Conservation (phyloP, 2,113 vertebrate genomes). For the Seriola rivoliana region DNA sequence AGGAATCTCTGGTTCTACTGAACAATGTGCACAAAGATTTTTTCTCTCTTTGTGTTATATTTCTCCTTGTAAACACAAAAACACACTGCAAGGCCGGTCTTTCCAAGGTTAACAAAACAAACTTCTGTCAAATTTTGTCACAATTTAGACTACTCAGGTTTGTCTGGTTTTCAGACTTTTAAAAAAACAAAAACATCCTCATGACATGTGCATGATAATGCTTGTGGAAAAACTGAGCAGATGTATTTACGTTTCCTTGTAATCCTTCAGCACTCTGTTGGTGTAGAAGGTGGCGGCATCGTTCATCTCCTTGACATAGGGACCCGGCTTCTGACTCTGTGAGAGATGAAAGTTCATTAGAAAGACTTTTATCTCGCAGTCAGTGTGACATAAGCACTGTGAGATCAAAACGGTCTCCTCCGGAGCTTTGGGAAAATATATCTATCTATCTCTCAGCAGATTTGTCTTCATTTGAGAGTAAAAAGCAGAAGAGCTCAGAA, state of each 20-base stretch:
- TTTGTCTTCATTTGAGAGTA: slow-evolving; percentile 20
- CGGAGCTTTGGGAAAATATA: background rate
- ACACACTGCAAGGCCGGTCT: too few relatives aligned
- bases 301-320: slow-evolving; percentile 99
- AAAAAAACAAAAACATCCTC: background rate
- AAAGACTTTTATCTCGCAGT: background rate
- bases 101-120: too few relatives aligned
- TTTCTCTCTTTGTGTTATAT: too few relatives aligned
- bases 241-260: slow-evolving; percentile 92
- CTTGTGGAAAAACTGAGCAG: background rate
- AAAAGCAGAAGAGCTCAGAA: background rate
- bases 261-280: slow-evolving; percentile 98
- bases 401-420: slow-evolving; percentile 7
- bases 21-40: too few relatives aligned
- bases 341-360: slow-evolving; percentile 35
- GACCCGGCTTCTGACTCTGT: slow-evolving; percentile 95
- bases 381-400: slow-evolving; percentile 24
- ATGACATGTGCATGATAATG: background rate
- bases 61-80: too few relatives aligned
- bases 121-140: too few relatives aligned
- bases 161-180: too few relatives aligned
- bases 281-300: slow-evolving; percentile 98
- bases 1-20: too few relatives aligned
- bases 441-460: background rate
- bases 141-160: too few relatives aligned